These are phyloP conservation scores for Heliornis fulica DNA, from an alignment of 2,113 vertebrate species.

Conservation along the genomic window DNA sequence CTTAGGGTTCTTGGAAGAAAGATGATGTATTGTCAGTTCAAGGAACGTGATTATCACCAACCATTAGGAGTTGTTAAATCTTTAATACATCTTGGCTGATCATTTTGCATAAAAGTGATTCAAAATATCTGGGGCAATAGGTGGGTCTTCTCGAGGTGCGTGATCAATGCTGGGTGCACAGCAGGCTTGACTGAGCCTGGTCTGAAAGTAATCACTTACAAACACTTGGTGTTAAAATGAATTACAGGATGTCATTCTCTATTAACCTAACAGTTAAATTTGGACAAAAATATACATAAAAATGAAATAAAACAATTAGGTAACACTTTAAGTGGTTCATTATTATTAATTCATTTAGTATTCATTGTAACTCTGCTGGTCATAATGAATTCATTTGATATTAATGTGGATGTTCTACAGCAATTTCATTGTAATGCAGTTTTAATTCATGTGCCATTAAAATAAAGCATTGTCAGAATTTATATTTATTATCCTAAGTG, in stretches of 20 bases:
- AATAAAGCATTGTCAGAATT: constrained; percentile 72
- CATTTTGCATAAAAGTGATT: neutral
- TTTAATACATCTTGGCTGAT: neutral
- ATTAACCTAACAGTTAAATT: constrained; percentile 79
- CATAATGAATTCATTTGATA: constrained; percentile 83
- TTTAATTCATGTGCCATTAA: constrained; percentile 78
- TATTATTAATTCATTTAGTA: constrained; percentile 83
- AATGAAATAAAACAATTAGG: constrained; percentile 83
- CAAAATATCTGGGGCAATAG: neutral
- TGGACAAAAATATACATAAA: constrained; percentile 78
- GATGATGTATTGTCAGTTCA: neutral
- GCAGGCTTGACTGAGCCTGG: neutral
- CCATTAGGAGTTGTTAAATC: constrained; percentile 19
- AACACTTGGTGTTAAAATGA: constrained; percentile 63
- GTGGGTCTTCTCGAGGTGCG: neutral
- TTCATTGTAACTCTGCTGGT: constrained; percentile 74
- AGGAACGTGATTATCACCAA: neutral
- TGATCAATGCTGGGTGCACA: neutral
- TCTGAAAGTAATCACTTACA: constrained; percentile 50
- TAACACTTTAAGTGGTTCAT: constrained; percentile 77
- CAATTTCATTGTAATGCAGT: constrained; percentile 77
- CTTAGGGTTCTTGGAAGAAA: neutral
- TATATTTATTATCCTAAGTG: constrained; percentile 71
- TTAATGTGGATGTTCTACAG: constrained; percentile 75
- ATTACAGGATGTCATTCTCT: constrained; percentile 70